phyloP scores from a whole-genome alignment of 2,113 vertebrate species.

The Probosciger aterrimus region DNA sequence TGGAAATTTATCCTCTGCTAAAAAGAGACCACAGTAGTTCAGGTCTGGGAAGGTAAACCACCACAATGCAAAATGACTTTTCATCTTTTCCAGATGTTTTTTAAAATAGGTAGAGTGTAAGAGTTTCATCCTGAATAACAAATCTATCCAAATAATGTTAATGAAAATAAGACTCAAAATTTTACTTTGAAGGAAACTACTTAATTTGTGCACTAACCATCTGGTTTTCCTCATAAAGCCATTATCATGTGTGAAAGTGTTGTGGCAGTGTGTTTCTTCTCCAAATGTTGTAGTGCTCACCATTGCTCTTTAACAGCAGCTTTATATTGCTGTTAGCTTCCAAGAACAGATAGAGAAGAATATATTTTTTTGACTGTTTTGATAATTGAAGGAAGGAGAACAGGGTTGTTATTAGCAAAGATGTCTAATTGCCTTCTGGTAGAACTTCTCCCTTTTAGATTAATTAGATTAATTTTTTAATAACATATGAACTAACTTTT shows the following conservation, averaged over 20 bases:
- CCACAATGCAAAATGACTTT: neutral
- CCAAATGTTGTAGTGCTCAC: neutral
- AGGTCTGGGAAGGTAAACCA: neutral
- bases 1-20: neutral
- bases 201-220: neutral
- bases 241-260: neutral
- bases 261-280: neutral
- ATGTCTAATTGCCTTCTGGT: neutral
- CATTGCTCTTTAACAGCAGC: neutral
- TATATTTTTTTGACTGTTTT: neutral
- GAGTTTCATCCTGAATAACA: neutral
- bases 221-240: neutral
- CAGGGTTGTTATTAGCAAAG: neutral
- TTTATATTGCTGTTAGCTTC: neutral
- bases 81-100: slow-evolving; percentile 12
- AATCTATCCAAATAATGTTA: neutral
- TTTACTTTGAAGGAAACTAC: neutral
- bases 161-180: neutral
- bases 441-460: neutral
- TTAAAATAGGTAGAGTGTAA: neutral
- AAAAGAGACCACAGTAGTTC: neutral
- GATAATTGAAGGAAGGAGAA: neutral
- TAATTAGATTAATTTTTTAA: neutral
- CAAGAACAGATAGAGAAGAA: neutral
- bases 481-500: neutral